These are phyloP conservation scores for Platycheirus albimanus DNA, from an alignment of 2,888 invertebrate species.

Conservation along the genomic window DNA sequence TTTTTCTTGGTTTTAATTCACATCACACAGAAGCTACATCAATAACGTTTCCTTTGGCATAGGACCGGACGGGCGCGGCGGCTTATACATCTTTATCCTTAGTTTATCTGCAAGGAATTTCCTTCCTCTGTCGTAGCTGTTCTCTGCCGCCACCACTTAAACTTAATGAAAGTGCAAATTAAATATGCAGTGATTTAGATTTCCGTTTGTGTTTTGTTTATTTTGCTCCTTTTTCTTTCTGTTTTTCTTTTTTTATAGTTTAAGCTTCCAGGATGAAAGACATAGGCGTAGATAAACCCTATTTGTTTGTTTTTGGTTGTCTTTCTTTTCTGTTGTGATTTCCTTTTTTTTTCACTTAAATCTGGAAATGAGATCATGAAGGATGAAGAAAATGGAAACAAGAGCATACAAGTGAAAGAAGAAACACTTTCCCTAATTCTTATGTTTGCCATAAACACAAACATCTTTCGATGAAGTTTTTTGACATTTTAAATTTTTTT, in stretches of 20 bases:
- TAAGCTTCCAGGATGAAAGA: conserved; percentile 8
- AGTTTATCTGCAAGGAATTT: conserved; percentile 21
- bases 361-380: conserved; percentile 29
- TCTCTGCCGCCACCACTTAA: conserved; percentile 36
- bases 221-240: conserved; percentile 16
- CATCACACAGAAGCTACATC: conserved; percentile 47
- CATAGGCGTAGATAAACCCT: conserved; percentile 20
- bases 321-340: neutral
- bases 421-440: conserved; percentile 36
- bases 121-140: neutral
- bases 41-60: conserved; percentile 19
- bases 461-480: conserved; percentile 6
- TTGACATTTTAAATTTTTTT: neutral
- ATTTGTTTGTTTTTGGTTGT: conserved; percentile 26
- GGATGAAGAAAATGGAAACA: neutral
- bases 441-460: conserved; percentile 18
- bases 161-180: conserved; percentile 67
- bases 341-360: conserved; percentile 22
- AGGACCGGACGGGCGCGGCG: neutral
- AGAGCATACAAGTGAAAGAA: conserved; percentile 11
- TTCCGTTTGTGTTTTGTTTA: conserved; percentile 56
- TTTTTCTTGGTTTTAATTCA: conserved; percentile 54
- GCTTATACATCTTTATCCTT: conserved; percentile 1
- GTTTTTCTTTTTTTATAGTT: conserved; percentile 12
- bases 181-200: conserved; percentile 68